Evolutionary conservation across 2,113 vertebrate genomes (phyloP).

Genomic region (Empidonax traillii): DNA sequence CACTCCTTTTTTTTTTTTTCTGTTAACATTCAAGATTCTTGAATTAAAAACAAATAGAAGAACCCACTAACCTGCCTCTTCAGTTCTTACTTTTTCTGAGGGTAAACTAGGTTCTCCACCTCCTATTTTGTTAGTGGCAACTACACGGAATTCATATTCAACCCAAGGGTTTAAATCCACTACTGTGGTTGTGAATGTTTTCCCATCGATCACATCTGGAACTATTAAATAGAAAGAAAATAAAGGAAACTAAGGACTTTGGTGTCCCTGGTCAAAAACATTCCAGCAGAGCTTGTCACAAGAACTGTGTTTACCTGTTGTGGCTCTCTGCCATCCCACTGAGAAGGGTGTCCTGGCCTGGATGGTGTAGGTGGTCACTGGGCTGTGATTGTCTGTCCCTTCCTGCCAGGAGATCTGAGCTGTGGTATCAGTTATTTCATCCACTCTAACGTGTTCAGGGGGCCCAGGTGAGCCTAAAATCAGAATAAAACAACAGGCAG

Average conservation of each 20-base stretch:
- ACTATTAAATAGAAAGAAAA: slow-evolving; percentile 67
- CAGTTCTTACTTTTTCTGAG: slow-evolving; percentile 93
- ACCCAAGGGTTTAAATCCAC: slow-evolving; percentile 95
- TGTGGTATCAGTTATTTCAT: slow-evolving; percentile 92
- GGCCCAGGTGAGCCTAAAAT: slow-evolving; percentile 88
- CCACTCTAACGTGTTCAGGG: slow-evolving; percentile 84
- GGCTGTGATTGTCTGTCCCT: slow-evolving; percentile 91
- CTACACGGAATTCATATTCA: slow-evolving; percentile 96
- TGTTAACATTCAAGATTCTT: background rate
- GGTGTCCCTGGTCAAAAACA: background rate
- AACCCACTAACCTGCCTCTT: slow-evolving; percentile 91
- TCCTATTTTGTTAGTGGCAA: slow-evolving; percentile 90
- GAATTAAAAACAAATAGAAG: slow-evolving; percentile 64
- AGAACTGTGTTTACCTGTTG: slow-evolving; percentile 80
- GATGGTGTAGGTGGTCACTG: slow-evolving; percentile 85
- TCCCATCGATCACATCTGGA: slow-evolving; percentile 86
- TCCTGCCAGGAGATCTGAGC: slow-evolving; percentile 91
- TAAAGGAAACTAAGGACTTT: background rate
- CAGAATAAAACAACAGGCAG: background rate
- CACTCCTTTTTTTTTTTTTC: background rate
- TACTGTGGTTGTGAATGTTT: slow-evolving; percentile 88
- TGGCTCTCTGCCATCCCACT: slow-evolving; percentile 91
- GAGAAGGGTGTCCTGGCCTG: slow-evolving; percentile 92
- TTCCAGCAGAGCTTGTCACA: background rate
- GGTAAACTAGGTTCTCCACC: slow-evolving; percentile 92